Percentiles rank a stretch among this genome's conserved stretches.
phyloP scores from a whole-genome alignment of 2,113 vertebrate genomes.

The Promerops cafer region DNA sequence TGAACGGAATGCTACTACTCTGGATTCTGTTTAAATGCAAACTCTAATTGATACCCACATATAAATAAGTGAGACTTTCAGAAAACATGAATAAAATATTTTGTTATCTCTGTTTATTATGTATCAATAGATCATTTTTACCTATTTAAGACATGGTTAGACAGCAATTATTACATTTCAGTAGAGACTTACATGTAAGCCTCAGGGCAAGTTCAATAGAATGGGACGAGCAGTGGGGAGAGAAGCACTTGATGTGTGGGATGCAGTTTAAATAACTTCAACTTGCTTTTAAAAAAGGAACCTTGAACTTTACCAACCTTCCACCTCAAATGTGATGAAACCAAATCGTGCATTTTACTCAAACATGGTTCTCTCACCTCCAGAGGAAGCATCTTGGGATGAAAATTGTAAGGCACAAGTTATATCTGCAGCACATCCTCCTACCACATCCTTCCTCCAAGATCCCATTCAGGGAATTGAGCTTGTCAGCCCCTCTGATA shows the following conservation, averaged over 20 bases:
- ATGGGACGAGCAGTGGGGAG: neutral
- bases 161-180: slow-evolving; percentile 32
- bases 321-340: neutral
- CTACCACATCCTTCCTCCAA: neutral
- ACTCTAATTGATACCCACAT: slow-evolving; percentile 51
- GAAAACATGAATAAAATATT: slow-evolving; percentile 45
- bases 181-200: neutral
- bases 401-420: neutral
- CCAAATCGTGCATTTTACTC: neutral
- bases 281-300: neutral
- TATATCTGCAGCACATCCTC: neutral
- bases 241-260: neutral
- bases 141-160: slow-evolving; percentile 10
- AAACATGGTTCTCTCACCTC: neutral
- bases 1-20: slow-evolving; percentile 38
- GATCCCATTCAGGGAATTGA: neutral
- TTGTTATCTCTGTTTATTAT: neutral
- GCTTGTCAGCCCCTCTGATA: neutral
- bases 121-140: slow-evolving; percentile 29
- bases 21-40: slow-evolving; percentile 63
- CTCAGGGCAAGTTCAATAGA: slow-evolving; percentile 15
- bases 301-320: neutral
- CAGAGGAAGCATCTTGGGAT: neutral
- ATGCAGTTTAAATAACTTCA: neutral
- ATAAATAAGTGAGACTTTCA: slow-evolving; percentile 51